phyloP scores from a whole-genome alignment of 2,113 vertebrate genomes.

The Tetraodon nigroviridis region DNA sequence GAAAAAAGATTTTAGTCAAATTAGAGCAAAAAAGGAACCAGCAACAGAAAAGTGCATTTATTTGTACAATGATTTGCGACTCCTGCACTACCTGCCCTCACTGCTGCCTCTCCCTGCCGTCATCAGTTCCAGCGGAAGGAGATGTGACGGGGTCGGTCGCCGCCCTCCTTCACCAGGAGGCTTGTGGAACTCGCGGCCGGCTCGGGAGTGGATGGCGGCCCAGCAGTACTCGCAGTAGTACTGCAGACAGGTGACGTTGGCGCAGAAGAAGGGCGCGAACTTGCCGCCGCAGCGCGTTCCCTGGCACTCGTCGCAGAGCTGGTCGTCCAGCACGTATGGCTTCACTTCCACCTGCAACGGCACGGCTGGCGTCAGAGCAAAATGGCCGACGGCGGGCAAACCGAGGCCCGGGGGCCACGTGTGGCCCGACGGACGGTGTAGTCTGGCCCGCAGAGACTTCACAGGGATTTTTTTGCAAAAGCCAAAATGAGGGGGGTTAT shows the following conservation, averaged over 20 bases:
- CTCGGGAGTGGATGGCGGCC: slow-evolving; percentile 98
- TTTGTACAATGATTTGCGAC: slow-evolving; percentile 85
- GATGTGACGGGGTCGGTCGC: slow-evolving; percentile 97
- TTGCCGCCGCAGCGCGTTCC: slow-evolving; percentile 98
- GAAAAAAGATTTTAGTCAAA: slow-evolving; percentile 65
- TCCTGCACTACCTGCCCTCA: slow-evolving; percentile 67
- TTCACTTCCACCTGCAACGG: slow-evolving; percentile 96
- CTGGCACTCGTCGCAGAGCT: slow-evolving; percentile 99
- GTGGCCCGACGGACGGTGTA: too few species aligned
- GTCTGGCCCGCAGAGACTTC: too few species aligned
- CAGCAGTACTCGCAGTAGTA: slow-evolving; percentile 99
- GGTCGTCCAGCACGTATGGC: slow-evolving; percentile 99
- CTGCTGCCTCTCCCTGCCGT: neutral
- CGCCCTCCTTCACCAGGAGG: slow-evolving; percentile 99
- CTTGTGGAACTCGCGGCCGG: slow-evolving; percentile 98
- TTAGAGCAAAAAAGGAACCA: slow-evolving; percentile 81
- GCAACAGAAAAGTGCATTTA: slow-evolving; percentile 99
- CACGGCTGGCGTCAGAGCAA: neutral
- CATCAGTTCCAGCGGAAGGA: slow-evolving; percentile 99
- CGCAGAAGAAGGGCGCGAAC: slow-evolving; percentile 99
- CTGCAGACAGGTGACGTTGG: slow-evolving; percentile 99
- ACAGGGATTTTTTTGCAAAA: too few species aligned
- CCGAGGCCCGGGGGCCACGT: too few species aligned
- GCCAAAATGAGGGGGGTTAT: too few species aligned
- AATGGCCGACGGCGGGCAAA: too few species aligned